Base-by-base conservation (phyloP, 2,888 invertebrate genomes). In the Subacronicta megacephala region DNA sequence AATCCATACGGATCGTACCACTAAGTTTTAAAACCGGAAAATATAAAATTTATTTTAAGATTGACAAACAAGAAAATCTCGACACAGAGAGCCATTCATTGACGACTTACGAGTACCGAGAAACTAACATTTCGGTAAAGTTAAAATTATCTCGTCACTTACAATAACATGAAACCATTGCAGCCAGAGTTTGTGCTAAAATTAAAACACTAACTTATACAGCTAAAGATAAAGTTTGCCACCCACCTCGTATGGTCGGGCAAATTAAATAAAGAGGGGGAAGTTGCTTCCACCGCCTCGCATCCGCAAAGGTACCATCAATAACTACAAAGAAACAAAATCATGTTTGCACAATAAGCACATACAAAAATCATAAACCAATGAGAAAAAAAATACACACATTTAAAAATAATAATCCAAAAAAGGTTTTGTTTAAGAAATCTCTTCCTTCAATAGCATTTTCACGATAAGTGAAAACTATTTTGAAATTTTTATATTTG, bases 171-270 rank as follows among this genome's bases (percentile, higher is more conserved):
- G 49, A 20, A 53, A 50, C 50, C 38, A 53, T 45, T 18, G 35
- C 59, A 49, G 46, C 44, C 42, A 59, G 54, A 56, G 44, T 52
- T 72, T 58, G 51, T 52, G 73, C 53, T 64, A 73, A 73, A 73
- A 73, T 64, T 69, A 73, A 73, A 72, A 49, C 56, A 68, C 49
- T 72, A 77, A 76, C 43, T 72, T 72, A 61, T 44, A 29, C 40
- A 40, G 37, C 37, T 42, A 37, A 45, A 43, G 56, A 64, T 54
- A 57, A 73, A 77, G 51, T 69, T 59, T 42, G 31, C 75, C 65
- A 53, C 77, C 77, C 75, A 77, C 70, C 23, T 49, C n/a, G 44
- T 23, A 23, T 33, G 52, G 42, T 41, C 36, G 29, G 15, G 16
- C 36, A n/a, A 16, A 44, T 41, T 20, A 68, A 42, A 69, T n/a